Base-by-base conservation (phyloP, 2,888 invertebrate genomes). In the Pyrgus malvae region DNA sequence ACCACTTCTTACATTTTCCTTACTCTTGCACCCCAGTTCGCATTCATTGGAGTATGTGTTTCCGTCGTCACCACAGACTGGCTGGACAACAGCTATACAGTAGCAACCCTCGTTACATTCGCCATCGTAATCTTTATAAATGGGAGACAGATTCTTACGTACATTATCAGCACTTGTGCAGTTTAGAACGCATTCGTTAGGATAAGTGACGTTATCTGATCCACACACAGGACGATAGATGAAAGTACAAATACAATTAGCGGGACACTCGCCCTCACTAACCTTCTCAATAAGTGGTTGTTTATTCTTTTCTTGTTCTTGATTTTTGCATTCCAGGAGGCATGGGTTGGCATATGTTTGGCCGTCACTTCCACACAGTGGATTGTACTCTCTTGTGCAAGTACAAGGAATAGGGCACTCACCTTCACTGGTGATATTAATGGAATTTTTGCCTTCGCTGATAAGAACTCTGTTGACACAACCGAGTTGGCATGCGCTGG, bases 321-420 rank as follows among this genome's bases (percentile, higher is more conserved):
- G 53, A 9, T 57, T 66, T 35, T 60, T 55, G 33, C 68, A 70
- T 3, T 51, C 35, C 0, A 70, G 25, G 3, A 55, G 14, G 51
- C 31, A 31, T n/a, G 1, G 29, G 45, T 68, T 72, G 14, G 50
- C 33, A 33, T 72, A 74, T 1, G 70, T 72, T 14, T 60, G 59
- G 11, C 60, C 60, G 35, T 65, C 56, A 25, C 60, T 61, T 1
- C 65, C 64, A 25, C 65, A 65, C 11, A 65, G 48, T 21, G 61
- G 62, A 23, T 42, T 17, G 12, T 49, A 57, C 5, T 41, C 38
- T 2, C 8, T 17, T 3, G 56, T 9, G 19, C 64, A 65, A 14
- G 44, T 27, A n/a, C 64, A 65, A 9, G 44, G 8, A 9, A 37
- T 27, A 0, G 45, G 40, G 38, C 65, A 65, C 41, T 50, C 49